These are phyloP conservation scores for Spilogale gracilis DNA, from an alignment of 2,113 vertebrate species.

Conservation along the genomic window DNA sequence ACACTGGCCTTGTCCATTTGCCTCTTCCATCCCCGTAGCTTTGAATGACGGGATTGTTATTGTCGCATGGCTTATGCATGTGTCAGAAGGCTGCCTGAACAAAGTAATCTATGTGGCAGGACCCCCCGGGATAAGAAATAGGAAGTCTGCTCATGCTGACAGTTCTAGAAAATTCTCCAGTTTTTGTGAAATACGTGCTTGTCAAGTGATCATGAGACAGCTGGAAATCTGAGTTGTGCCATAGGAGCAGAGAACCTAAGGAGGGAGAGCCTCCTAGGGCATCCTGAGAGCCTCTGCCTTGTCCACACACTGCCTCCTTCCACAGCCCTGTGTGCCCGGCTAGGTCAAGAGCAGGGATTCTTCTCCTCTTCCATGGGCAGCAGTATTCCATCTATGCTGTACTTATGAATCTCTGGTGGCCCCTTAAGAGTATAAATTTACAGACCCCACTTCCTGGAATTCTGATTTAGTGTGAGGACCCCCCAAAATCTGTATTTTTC, in stretches of 20 bases:
- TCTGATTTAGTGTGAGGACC: background rate
- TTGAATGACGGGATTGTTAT: slow-evolving; percentile 79
- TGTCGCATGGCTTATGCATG: slow-evolving; percentile 70
- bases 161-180: slow-evolving; percentile 80
- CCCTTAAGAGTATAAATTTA: background rate
- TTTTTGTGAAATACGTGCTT: slow-evolving; percentile 74
- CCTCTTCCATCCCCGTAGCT: slow-evolving; percentile 70
- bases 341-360: too few species aligned
- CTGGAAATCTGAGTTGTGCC: slow-evolving; percentile 53
- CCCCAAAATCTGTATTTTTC: background rate
- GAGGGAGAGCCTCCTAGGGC: background rate
- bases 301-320: accelerated
- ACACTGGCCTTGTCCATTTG: slow-evolving; percentile 21
- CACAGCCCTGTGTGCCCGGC: accelerated
- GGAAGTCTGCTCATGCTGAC: slow-evolving; percentile 77
- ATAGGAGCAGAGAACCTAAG: background rate
- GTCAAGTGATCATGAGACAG: slow-evolving; percentile 53
- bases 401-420: background rate
- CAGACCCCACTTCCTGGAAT: background rate
- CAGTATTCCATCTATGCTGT: accelerated
- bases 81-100: slow-evolving; percentile 72
- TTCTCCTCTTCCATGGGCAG: accelerated
- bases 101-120: slow-evolving; percentile 81
- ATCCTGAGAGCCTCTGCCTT: accelerated
- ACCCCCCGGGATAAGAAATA: slow-evolving; percentile 76